phyloP scores from a whole-genome alignment of 2,888 invertebrate genomes.

The Sesia apiformis region DNA sequence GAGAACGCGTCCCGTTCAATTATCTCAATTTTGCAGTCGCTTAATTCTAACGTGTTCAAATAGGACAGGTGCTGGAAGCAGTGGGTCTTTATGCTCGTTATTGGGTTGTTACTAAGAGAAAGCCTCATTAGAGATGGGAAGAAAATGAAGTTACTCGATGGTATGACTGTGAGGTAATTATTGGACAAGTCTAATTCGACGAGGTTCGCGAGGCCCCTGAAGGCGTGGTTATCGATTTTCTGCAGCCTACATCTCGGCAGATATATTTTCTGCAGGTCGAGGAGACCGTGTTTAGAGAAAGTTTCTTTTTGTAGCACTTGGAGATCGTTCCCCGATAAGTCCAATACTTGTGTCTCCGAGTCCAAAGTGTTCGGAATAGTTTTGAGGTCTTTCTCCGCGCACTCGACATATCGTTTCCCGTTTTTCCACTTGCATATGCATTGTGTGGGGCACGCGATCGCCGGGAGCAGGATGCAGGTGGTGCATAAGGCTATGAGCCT shows the following conservation, averaged over 20 bases:
- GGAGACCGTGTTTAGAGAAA: slow-evolving; percentile 84
- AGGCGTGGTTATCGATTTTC: slow-evolving; percentile 85
- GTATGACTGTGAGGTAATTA: slow-evolving; percentile 85
- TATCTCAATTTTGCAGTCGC: slow-evolving; percentile 83
- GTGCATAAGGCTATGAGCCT: slow-evolving; percentile 64
- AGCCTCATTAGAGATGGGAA: slow-evolving; percentile 89
- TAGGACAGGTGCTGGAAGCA: slow-evolving; percentile 84
- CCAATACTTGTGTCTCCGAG: slow-evolving; percentile 89
- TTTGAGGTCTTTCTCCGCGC: slow-evolving; percentile 84
- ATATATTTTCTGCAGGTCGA: slow-evolving; percentile 91
- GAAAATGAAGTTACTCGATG: slow-evolving; percentile 84
- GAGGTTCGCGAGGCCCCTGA: slow-evolving; percentile 88
- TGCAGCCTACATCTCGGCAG: slow-evolving; percentile 85
- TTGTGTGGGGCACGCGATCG: slow-evolving; percentile 80
- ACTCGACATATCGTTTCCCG: slow-evolving; percentile 93
- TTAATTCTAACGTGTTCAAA: slow-evolving; percentile 86
- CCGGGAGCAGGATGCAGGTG: slow-evolving; percentile 56
- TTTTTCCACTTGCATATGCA: slow-evolving; percentile 95
- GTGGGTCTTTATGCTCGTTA: slow-evolving; percentile 80
- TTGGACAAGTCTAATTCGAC: slow-evolving; percentile 91
- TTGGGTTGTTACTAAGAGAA: slow-evolving; percentile 86
- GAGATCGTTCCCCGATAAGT: slow-evolving; percentile 88
- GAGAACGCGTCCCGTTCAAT: slow-evolving; percentile 88
- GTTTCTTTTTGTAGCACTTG: slow-evolving; percentile 85
- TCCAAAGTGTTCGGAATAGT: slow-evolving; percentile 87